Evolutionary conservation across 2,113 vertebrate genomes (phyloP).

Genomic region (Zootoca vivipara): DNA sequence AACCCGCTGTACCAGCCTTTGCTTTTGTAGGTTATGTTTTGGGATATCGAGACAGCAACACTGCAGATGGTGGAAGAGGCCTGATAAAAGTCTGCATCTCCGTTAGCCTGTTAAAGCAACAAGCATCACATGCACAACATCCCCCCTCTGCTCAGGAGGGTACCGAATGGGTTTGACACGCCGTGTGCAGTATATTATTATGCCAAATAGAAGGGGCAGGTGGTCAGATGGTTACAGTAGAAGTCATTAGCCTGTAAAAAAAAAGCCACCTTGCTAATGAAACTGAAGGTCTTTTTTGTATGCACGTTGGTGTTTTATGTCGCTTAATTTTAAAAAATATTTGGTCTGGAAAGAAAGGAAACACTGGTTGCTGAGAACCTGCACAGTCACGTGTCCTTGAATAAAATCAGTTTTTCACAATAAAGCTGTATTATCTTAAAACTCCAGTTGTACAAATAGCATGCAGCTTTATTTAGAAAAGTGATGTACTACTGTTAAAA

Average conservation of each 20-base stretch:
- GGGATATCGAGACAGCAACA: background rate
- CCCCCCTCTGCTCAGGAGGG: constrained; percentile 9
- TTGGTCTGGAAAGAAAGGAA: background rate
- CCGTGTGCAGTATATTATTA: background rate
- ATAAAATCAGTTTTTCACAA: background rate
- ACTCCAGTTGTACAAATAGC: accelerated
- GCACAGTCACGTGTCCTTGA: background rate
- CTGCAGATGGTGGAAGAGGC: background rate
- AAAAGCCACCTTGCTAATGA: background rate
- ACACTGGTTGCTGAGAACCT: background rate
- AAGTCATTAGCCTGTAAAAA: background rate
- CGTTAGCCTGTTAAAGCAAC: accelerated
- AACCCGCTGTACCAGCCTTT: accelerated
- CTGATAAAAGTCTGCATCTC: background rate
- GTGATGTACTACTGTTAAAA: background rate
- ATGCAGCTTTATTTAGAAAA: background rate
- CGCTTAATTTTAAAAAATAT: background rate
- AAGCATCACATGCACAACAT: background rate
- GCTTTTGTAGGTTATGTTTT: background rate
- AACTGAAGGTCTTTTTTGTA: background rate
- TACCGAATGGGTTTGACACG: background rate
- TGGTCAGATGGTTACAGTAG: background rate
- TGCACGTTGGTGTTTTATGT: background rate
- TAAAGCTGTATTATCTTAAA: background rate
- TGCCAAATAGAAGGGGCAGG: accelerated